Conservation (phyloP, 2,888 invertebrate species). For the Cataglyphis livida region DNA sequence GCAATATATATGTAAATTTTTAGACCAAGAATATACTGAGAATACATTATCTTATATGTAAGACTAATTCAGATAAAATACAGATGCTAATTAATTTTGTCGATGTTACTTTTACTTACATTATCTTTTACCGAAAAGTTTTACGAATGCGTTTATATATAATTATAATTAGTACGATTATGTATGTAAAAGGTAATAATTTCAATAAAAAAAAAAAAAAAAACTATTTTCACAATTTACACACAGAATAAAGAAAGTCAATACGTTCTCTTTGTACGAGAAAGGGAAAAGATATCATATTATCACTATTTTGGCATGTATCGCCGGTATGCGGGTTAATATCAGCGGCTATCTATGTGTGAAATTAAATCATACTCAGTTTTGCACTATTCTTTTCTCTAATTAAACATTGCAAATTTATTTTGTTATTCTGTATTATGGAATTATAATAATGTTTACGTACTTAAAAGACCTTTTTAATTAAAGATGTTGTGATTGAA, state of each 20-base stretch:
- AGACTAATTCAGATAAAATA: conserved; percentile 3
- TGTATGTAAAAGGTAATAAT: background rate
- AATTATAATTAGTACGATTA: conserved; percentile 22
- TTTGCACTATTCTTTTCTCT: background rate
- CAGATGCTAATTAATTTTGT: conserved; percentile 20
- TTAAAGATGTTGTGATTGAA: background rate
- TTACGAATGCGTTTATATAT: conserved; percentile 33
- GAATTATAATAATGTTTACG: background rate
- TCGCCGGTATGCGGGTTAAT: conserved; percentile 1
- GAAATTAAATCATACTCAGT: background rate
- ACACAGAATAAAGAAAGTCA: background rate
- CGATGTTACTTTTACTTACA: conserved; percentile 4
- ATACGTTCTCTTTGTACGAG: background rate
- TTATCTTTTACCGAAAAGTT: conserved; percentile 11
- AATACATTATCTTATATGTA: background rate
- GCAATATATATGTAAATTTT: conserved; percentile 15
- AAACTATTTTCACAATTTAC: conserved; percentile 10
- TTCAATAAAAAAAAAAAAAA: background rate
- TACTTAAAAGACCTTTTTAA: background rate
- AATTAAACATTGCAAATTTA: background rate
- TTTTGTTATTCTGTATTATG: background rate
- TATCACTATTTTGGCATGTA: background rate
- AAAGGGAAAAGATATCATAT: conserved; percentile 9
- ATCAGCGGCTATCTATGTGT: background rate
- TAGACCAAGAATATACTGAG: background rate